phyloP scores from a whole-genome alignment of 2,888 invertebrate genomes.

The Papilio elwesi region DNA sequence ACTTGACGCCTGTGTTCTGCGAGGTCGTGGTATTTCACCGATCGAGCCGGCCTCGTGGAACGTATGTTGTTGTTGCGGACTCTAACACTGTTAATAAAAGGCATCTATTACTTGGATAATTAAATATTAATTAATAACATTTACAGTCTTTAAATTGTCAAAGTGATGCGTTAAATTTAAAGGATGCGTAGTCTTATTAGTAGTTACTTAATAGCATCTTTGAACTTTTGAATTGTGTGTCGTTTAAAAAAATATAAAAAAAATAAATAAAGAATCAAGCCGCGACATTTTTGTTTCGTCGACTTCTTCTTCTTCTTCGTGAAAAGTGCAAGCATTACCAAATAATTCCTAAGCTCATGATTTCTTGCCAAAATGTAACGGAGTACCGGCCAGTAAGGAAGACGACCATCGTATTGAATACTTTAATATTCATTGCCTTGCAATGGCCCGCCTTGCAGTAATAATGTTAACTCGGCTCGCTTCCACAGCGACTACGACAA shows the following conservation, averaged over 20 bases:
- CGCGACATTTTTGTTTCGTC: no score
- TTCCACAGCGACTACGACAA: constrained; percentile 38
- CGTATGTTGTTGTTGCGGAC: no score
- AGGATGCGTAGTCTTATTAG: background rate
- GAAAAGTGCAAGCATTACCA: no score
- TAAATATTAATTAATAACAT: background rate
- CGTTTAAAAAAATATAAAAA: no score
- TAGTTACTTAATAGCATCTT: constrained; percentile 1
- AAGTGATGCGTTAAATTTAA: background rate
- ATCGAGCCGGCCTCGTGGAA: no score
- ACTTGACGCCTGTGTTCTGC: no score
- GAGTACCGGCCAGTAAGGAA: constrained; percentile 6
- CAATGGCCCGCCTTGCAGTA: constrained; percentile 55
- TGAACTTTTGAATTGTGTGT: background rate
- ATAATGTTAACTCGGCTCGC: constrained; percentile 50
- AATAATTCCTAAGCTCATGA: no score
- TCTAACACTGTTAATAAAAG: no score
- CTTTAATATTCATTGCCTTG: constrained; percentile 61
- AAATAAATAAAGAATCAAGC: no score
- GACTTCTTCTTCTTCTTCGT: no score
- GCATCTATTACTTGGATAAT: background rate
- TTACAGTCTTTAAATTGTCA: no score
- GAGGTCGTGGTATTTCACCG: no score
- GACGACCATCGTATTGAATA: constrained; percentile 38
- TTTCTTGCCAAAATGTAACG: constrained; percentile 17